phyloP scores from a whole-genome alignment of 2,797 vertebrate species.

The Eidolon dupreanum region DNA sequence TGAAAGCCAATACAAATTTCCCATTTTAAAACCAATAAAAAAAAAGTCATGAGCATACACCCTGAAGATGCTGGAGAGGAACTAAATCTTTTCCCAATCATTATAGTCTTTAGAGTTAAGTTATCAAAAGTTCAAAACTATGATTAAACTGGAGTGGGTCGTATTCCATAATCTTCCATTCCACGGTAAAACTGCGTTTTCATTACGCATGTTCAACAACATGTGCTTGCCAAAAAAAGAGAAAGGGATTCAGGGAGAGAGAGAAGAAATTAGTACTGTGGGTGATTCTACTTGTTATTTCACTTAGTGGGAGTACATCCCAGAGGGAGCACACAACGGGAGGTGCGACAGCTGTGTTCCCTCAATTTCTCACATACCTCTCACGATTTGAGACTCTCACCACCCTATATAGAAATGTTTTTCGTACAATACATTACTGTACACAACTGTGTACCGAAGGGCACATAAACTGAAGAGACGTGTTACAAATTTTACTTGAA shows the following conservation, averaged over 20 bases:
- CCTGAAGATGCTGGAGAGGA: background rate
- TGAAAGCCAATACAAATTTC: background rate
- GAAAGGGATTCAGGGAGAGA: background rate
- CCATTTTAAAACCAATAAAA: background rate
- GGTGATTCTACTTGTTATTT: background rate
- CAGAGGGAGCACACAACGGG: background rate
- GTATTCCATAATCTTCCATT: background rate
- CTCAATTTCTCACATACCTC: background rate
- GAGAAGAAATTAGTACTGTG: background rate
- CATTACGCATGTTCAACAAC: background rate
- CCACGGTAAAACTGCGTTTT: background rate
- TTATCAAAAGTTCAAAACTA: background rate
- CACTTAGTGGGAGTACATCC: background rate
- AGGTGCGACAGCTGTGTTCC: background rate
- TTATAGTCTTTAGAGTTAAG: background rate
- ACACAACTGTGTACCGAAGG: background rate
- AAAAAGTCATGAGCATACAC: background rate
- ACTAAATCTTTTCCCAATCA: background rate
- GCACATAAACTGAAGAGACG: background rate
- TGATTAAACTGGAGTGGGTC: background rate
- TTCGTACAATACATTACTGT: background rate
- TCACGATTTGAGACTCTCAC: background rate
- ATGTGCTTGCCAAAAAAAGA: background rate
- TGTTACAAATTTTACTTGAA: background rate
- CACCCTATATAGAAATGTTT: background rate